Percentiles rank a stretch among this genome's conserved stretches.
Evolutionary conservation across 2,797 vertebrate species (phyloP).

Genomic region (Sibirionetta formosa): DNA sequence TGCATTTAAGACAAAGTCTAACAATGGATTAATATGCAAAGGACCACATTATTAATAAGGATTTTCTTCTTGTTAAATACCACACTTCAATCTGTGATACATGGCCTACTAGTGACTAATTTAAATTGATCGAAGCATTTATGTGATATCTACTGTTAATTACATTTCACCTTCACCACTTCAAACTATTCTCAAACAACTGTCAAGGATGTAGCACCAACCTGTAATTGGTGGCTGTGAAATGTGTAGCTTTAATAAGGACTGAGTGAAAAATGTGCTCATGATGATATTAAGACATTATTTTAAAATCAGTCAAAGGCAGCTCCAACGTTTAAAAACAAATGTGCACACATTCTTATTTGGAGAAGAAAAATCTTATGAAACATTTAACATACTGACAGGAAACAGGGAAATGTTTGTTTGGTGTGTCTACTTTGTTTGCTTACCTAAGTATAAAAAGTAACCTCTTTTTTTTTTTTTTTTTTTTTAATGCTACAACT

Average conservation of each 20-base stretch:
- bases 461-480: not conserved
- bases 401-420: not conserved
- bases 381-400: not conserved
- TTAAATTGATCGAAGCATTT: conserved; percentile 65
- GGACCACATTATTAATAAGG: conserved; percentile 53
- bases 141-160: conserved; percentile 55
- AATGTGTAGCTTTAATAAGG: not conserved
- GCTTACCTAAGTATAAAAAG: not conserved
- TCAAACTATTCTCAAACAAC: conserved; percentile 30
- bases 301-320: not conserved
- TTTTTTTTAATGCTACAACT: not conserved
- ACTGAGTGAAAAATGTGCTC: not conserved
- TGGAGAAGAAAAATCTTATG: not conserved
- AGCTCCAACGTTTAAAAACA: not conserved
- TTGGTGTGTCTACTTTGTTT: not conserved
- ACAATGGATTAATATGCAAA: conserved; percentile 43
- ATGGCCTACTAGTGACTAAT: conserved; percentile 58
- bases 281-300: not conserved
- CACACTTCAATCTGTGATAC: conserved; percentile 50
- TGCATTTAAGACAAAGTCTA: conserved; percentile 3
- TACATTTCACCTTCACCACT: conserved; percentile 48
- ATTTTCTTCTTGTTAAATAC: conserved; percentile 52
- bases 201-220: not conserved
- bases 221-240: not conserved
- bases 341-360: not conserved